These are phyloP conservation scores for Trinorchestia longiramus DNA, from an alignment of 1,140 invertebrate genomes.

Conservation along the genomic window DNA sequence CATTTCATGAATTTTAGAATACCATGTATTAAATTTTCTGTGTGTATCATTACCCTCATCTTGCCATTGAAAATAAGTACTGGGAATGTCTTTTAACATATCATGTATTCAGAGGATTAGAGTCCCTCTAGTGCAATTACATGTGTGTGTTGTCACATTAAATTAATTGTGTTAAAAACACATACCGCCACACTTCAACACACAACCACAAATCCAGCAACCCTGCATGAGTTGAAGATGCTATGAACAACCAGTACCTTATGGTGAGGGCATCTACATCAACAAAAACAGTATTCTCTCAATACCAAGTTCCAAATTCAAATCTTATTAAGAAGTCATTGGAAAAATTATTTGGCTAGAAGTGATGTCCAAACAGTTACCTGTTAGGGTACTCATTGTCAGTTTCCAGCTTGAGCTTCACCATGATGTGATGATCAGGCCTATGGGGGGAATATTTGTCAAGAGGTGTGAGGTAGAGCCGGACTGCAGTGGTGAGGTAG, in stretches of 20 bases:
- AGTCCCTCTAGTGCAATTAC: no score
- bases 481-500: slow-evolving; percentile 19
- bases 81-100: no score
- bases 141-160: no score
- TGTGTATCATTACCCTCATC: no score
- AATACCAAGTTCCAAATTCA: background rate
- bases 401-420: slow-evolving; percentile 1
- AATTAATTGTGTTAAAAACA: no score
- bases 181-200: no score
- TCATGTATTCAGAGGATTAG: no score
- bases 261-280: background rate
- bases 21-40: no score
- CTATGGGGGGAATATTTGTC: background rate
- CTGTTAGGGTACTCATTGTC: slow-evolving; percentile 32
- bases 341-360: background rate
- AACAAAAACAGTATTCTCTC: background rate
- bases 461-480: slow-evolving; percentile 23
- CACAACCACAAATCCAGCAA: background rate
- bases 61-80: no score
- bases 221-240: background rate
- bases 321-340: no score
- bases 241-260: background rate
- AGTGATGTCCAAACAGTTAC: background rate
- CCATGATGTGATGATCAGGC: slow-evolving; percentile 19
- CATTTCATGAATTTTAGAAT: no score